Percentiles rank a stretch among this genome's conserved stretches.
These are phyloP conservation scores for Notothenia rossii DNA, from an alignment of 2,113 vertebrate species.

Conservation along the genomic window DNA sequence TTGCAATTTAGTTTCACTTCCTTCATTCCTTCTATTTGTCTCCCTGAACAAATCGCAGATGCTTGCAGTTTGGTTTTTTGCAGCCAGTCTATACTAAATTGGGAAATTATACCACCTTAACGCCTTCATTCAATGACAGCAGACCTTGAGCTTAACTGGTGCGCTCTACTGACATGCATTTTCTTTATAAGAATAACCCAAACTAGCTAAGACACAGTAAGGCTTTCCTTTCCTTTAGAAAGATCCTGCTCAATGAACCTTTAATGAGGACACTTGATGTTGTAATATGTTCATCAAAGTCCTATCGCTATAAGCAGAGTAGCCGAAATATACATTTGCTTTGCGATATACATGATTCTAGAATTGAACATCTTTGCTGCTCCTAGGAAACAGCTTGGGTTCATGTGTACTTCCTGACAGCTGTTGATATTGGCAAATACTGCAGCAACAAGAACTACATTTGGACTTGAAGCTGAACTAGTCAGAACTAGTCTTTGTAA, in stretches of 20 bases:
- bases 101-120: not conserved
- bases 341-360: not conserved
- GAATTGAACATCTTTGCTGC: not conserved
- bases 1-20: not conserved
- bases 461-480: not conserved
- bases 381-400: conserved; percentile 9
- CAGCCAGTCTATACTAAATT: not conserved
- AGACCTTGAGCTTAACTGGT: not conserved
- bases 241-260: too few relatives aligned
- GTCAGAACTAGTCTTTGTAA: not conserved
- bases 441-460: conserved; percentile 19
- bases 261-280: not conserved
- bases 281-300: not conserved
- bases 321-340: not conserved
- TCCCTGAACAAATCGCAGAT: not conserved
- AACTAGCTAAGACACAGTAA: not conserved
- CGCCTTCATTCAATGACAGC: not conserved
- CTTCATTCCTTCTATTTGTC: not conserved
- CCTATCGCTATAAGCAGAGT: not conserved
- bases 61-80: not conserved
- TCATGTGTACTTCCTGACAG: conserved; percentile 23
- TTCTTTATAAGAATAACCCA: not conserved
- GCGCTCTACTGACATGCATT: too few relatives aligned
- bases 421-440: not conserved
- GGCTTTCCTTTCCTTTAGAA: too few relatives aligned